Base-by-base conservation (phyloP, 2,113 vertebrate species). In the Lophochroa leadbeateri region DNA sequence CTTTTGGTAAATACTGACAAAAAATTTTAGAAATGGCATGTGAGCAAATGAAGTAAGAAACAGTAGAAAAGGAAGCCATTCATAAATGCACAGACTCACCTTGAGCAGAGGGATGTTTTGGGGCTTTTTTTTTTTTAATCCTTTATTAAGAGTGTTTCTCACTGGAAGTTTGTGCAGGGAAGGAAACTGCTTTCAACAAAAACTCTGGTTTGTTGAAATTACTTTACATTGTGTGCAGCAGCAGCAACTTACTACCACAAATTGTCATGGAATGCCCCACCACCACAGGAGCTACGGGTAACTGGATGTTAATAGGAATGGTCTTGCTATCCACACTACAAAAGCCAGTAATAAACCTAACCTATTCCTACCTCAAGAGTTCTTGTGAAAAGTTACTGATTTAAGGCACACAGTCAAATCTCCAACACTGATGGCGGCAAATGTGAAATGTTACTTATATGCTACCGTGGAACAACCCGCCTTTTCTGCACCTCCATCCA, bases 31-130 rank as follows among this genome's bases (percentile, higher is more conserved):
- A 93, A 93, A 82, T 47, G 25, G 39, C n/a, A 87, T 7, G 29
- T 52, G n/a, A 83, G 67, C 33, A 78, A 92, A 75, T 57, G 15
- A 94, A 94, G 29, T 80, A 82, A 79, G 82, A 97, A 90, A 75
- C 2, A 80, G 49, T 35, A 90, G 80, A 91, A 74, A 52, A 91
- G 81, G 76, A 89, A 92, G 78, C 55, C 43, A 65, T 41, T 70
- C 6, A 69, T 75, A 87, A 87, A 93, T 81, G 65, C 69, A 50
- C 8, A 23, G 13, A 80, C 31, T 44, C 31, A 49, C 43, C 55
- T 63, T 43, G 43, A 91, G 67, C 4, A 71, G 35, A 80, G 8
- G 13, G 50, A 46, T 44, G 12, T 23, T 77, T 28, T 31, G 44
- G 7, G 13, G 2, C 19, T 24, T 10, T 16, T 72, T 37, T 37